Evolutionary conservation across 2,888 invertebrate species (phyloP).

Genomic region (Andrena dorsata): DNA sequence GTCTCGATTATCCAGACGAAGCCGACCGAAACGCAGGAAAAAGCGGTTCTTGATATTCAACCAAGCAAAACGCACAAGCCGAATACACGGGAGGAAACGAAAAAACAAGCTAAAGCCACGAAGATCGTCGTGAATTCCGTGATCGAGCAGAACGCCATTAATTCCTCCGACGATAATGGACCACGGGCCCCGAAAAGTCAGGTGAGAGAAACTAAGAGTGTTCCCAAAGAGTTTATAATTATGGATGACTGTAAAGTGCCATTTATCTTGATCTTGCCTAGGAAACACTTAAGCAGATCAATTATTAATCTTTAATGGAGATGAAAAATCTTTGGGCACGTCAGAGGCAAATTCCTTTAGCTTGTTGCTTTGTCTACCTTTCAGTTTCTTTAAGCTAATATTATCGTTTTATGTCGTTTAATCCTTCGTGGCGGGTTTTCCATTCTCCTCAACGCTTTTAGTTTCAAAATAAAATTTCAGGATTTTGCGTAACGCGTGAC

Average conservation of each 20-base stretch:
- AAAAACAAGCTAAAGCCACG: slow-evolving; percentile 77
- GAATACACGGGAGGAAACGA: slow-evolving; percentile 75
- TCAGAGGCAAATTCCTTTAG: too few species aligned
- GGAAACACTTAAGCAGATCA: neutral
- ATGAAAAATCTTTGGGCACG: too few species aligned
- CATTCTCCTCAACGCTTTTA: neutral
- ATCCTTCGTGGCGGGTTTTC: neutral
- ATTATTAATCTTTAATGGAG: too few species aligned
- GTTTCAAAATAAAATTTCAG: neutral
- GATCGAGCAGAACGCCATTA: slow-evolving; percentile 76
- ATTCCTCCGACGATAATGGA: slow-evolving; percentile 69
- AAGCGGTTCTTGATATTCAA: slow-evolving; percentile 77
- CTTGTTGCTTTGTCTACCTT: too few species aligned
- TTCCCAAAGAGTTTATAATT: neutral
- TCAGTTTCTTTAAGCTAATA: too few species aligned
- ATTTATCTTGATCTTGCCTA: too few species aligned
- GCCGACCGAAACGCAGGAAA: slow-evolving; percentile 78
- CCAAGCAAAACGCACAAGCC: slow-evolving; percentile 82
- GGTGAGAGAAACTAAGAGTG: slow-evolving; percentile 60
- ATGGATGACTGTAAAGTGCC: too few species aligned
- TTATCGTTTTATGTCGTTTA: neutral
- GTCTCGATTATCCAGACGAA: slow-evolving; percentile 80
- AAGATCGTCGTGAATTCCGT: slow-evolving; percentile 81
- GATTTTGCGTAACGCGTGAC: neutral
- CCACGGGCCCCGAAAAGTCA: slow-evolving; percentile 67